Conservation (phyloP, 2,888 invertebrate species). For the Ceratothoa steindachneri region DNA sequence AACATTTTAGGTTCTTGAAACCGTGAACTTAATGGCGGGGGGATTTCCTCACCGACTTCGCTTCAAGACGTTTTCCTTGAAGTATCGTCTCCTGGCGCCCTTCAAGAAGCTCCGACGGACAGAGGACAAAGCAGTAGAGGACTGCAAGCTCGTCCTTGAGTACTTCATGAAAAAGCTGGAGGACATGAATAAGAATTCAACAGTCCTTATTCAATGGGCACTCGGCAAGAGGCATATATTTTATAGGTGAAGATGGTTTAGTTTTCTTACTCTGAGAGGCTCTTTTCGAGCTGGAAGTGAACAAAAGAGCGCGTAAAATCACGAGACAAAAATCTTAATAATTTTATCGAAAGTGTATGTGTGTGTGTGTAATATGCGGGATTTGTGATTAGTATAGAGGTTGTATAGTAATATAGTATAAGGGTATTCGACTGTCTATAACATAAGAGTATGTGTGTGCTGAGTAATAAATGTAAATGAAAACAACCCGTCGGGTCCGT, state of each 20-base stretch:
- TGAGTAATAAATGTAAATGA: no score
- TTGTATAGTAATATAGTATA: no score
- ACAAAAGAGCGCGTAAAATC: no score
- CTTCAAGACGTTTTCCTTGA: slow-evolving; percentile 65
- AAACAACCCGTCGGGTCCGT: no score
- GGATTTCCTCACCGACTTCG: slow-evolving; percentile 91
- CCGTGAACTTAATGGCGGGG: slow-evolving; percentile 90
- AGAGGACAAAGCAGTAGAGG: slow-evolving; percentile 61
- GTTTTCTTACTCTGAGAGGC: neutral
- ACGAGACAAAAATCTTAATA: no score
- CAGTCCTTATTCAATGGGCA: slow-evolving; percentile 77
- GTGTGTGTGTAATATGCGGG: no score
- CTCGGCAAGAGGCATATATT: slow-evolving; percentile 89
- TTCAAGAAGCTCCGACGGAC: slow-evolving; percentile 58
- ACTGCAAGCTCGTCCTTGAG: slow-evolving; percentile 70
- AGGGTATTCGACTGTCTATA: no score
- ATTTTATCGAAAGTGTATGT: no score
- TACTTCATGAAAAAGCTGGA: slow-evolving; percentile 56
- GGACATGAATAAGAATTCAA: slow-evolving; percentile 51
- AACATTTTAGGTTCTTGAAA: slow-evolving; percentile 73
- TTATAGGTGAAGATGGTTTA: slow-evolving; percentile 60
- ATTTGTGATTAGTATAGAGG: no score
- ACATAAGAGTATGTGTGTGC: no score
- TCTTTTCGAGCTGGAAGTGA: no score
- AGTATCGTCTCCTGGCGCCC: slow-evolving; percentile 80